These are phyloP conservation scores for Xiphorhynchus elegans DNA, from an alignment of 2,113 vertebrate species.

Conservation along the genomic window DNA sequence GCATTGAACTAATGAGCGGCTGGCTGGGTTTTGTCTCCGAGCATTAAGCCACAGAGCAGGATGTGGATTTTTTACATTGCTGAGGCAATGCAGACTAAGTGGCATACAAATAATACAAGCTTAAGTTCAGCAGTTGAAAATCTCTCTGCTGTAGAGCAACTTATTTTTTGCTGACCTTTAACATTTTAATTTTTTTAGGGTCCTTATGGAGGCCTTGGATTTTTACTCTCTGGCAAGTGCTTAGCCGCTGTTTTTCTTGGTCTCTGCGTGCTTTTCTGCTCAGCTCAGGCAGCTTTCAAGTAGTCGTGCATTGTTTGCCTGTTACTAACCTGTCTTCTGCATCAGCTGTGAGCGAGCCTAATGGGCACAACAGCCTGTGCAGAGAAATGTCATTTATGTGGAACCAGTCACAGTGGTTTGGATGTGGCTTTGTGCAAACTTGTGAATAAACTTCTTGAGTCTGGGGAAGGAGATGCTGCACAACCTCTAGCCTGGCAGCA, in stretches of 20 bases:
- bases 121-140: conserved; percentile 11
- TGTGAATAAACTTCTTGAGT: not conserved
- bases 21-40: conserved; percentile 38
- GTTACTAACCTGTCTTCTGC: not conserved
- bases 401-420: not conserved
- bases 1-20: conserved; percentile 38
- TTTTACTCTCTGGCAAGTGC: conserved; percentile 18
- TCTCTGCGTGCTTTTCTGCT: not conserved
- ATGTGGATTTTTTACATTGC: conserved; percentile 52
- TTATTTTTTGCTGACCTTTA: conserved; percentile 31
- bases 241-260: not conserved
- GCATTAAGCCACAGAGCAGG: conserved; percentile 39
- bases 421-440: not conserved
- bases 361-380: not conserved
- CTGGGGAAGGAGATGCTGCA: not conserved
- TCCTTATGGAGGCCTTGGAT: conserved; percentile 1
- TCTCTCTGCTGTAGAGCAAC: not conserved
- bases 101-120: conserved; percentile 23
- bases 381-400: not conserved
- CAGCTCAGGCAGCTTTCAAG: not conserved
- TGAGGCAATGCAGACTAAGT: not conserved
- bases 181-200: not conserved
- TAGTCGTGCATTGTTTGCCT: not conserved
- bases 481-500: not conserved
- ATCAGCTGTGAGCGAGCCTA: not conserved